Percentiles rank a stretch among this genome's conserved stretches.
These are phyloP conservation scores for Zeugodacus cucurbitae DNA, from an alignment of 1,140 invertebrate species.

Conservation along the genomic window DNA sequence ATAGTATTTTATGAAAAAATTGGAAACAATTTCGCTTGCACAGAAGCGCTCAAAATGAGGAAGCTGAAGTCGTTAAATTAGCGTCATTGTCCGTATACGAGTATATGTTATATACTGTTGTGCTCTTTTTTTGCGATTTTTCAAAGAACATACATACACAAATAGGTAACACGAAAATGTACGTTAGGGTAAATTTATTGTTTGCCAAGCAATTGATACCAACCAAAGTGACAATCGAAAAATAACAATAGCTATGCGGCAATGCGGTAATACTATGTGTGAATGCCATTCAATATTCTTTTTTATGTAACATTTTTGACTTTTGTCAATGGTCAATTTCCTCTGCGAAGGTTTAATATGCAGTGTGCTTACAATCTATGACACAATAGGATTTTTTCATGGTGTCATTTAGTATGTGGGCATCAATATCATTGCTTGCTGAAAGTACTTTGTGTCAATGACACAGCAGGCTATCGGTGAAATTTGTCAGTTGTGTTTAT, in stretches of 20 bases:
- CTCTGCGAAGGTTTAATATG: constrained; percentile 1
- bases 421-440: background rate
- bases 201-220: constrained; percentile 40
- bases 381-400: constrained; percentile 37
- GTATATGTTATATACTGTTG: background rate
- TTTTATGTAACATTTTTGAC: background rate
- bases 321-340: constrained; percentile 32
- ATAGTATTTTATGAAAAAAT: background rate
- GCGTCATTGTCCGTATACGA: background rate
- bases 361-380: background rate
- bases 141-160: background rate
- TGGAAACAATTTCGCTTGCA: background rate
- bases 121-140: background rate
- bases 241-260: background rate
- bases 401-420: constrained; percentile 32
- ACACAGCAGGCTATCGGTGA: constrained; percentile 19
- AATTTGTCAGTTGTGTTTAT: constrained; percentile 14
- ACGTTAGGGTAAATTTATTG: constrained; percentile 11
- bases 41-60: background rate
- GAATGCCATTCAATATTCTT: background rate
- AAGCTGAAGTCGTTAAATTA: background rate
- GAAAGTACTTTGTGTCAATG: constrained; percentile 6
- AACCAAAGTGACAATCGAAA: constrained; percentile 29
- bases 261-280: background rate
- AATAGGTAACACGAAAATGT: background rate